Evolutionary conservation across 2,797 vertebrate genomes (phyloP).

Genomic region (Typhlichthys subterraneus): DNA sequence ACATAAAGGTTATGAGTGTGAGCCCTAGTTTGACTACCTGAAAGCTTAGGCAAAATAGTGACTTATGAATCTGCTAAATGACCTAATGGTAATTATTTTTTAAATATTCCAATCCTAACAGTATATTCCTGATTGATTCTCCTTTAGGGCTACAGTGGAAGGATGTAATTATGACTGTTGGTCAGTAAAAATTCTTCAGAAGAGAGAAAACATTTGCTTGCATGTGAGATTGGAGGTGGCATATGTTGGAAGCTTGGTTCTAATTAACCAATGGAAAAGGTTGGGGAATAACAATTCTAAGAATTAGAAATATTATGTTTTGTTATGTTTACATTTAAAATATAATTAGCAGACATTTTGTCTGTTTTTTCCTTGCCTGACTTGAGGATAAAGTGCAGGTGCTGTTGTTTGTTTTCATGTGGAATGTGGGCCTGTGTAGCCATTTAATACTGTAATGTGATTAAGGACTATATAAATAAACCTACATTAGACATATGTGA

Average conservation of each 20-base stretch:
- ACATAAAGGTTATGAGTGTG: too few species aligned
- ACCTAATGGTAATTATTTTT: too few species aligned
- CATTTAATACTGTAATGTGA: too few species aligned
- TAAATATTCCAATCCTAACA: too few species aligned
- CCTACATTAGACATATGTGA: too few species aligned
- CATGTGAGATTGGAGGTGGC: not conserved
- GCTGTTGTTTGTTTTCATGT: not conserved
- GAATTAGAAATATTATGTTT: not conserved
- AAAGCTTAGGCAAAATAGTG: too few species aligned
- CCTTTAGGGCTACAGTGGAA: not conserved
- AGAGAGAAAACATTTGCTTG: conserved; percentile 2
- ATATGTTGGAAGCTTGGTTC: conserved; percentile 1
- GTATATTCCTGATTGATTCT: too few species aligned
- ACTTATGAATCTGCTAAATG: too few species aligned
- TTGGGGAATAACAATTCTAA: conserved; percentile 5
- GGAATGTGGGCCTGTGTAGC: not conserved
- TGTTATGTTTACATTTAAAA: not conserved
- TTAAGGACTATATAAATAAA: too few species aligned
- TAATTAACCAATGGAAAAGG: not conserved
- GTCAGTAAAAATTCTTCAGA: not conserved
- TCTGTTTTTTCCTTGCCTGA: too few species aligned
- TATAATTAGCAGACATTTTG: not conserved
- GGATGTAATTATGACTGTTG: not conserved
- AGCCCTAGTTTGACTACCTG: too few species aligned
- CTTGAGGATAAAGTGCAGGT: not conserved